phyloP scores from a whole-genome alignment of 2,113 vertebrate species.

The Ctenomys sociabilis region DNA sequence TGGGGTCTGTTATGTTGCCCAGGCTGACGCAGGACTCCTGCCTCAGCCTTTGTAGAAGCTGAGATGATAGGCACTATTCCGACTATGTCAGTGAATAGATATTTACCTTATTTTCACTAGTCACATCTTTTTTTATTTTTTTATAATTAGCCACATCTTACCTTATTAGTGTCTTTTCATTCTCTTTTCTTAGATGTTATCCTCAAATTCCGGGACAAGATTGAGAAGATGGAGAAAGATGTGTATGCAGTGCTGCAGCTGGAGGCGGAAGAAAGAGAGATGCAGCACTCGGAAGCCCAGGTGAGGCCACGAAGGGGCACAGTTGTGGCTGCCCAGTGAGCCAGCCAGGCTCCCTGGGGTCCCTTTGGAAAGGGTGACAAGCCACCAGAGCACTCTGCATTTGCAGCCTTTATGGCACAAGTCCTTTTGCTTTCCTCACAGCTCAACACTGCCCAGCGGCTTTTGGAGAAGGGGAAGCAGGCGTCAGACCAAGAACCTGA shows the following conservation, averaged over 20 bases:
- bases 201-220: conserved; percentile 95
- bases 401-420: neutral
- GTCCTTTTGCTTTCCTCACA: conserved; percentile 73
- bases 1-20: neutral
- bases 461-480: conserved; percentile 87
- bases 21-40: neutral
- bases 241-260: conserved; percentile 93
- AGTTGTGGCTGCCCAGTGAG: too few species aligned
- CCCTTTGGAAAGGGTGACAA: accelerated
- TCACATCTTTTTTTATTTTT: too few species aligned
- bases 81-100: neutral
- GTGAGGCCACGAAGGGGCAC: conserved; percentile 76
- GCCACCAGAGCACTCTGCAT: neutral
- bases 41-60: neutral
- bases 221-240: conserved; percentile 95
- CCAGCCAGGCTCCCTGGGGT: too few species aligned
- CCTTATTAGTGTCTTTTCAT: conserved; percentile 2
- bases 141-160: neutral
- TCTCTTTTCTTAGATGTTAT: conserved; percentile 90
- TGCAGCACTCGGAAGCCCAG: conserved; percentile 95
- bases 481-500: conserved; percentile 80
- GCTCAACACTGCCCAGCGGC: conserved; percentile 93
- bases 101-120: neutral
- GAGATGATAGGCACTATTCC: neutral
- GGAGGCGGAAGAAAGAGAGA: conserved; percentile 94